Base-by-base conservation (phyloP, 37 sponge, comb jelly and placozoan genomes). In the Theonella swinhoei region DNA sequence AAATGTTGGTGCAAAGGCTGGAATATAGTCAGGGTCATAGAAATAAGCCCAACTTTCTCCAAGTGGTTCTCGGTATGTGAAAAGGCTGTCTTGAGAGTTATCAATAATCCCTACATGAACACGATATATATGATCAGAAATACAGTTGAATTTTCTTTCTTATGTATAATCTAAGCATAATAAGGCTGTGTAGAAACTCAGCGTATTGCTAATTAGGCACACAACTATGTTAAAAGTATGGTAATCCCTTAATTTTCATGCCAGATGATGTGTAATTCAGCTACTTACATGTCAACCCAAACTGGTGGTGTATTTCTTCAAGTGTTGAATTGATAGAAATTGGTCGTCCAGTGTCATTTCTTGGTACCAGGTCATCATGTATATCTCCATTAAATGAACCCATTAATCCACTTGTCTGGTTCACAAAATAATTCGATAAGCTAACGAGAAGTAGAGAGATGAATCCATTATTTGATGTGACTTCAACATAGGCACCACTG, bases 381-480 rank as follows among this genome's bases (percentile, higher is more conserved):
- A 62, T 74, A 66, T 83, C 54, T 22, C 92, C 85, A 87, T 91
- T 91, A 47, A 75, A 91, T 25, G 37, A 71, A 35, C 92, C 92
- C 92, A 91, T 83, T 37, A 91, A 39, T 0, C 92, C 92, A 59
- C 43, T n/a, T 24, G 88, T 87, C 11, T 24, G 71, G 14, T 76
- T 62, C 25, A 22, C 23, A 41, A 79, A 80, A 28, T 33, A 35
- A 4, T 31, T 26, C 20, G 89, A 72, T 29, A 88, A 64, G 34
- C 70, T 77, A 14, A 83, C 78, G 23, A 76, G 28, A 60, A 88
- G 24, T n/a, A 75, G 54, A 33, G 83, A 76, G 3, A 88, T 70
- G 9, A 88, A 63, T 29, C 64, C 78, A 63, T 77, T 82, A 22
- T 88, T 70, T 1, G 20, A 64, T 71, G 40, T 69, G 1, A 84